Percentiles rank a stretch among this genome's conserved stretches.
Evolutionary conservation across 2,113 vertebrate species (phyloP).

Genomic region (Dipodomys merriami): DNA sequence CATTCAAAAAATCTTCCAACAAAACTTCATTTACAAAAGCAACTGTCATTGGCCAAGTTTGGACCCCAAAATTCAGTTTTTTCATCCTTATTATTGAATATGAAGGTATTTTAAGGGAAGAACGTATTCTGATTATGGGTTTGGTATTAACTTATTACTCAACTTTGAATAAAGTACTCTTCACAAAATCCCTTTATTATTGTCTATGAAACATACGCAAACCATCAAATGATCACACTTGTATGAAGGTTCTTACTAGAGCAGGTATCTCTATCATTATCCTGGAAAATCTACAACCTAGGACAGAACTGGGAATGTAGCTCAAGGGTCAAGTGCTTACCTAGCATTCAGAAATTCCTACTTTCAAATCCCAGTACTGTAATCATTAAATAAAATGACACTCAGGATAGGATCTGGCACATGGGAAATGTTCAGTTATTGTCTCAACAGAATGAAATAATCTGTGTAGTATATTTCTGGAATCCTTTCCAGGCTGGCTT

Average conservation of each 20-base stretch:
- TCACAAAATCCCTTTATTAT: background rate
- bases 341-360: background rate
- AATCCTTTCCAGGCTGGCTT: too few species aligned
- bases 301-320: background rate
- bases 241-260: background rate
- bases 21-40: conserved; percentile 2
- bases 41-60: background rate
- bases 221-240: background rate
- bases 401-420: background rate
- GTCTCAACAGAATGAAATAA: background rate
- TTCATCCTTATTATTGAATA: background rate
- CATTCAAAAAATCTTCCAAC: background rate
- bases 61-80: background rate
- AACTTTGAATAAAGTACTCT: background rate
- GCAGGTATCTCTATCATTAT: background rate
- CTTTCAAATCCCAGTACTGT: background rate
- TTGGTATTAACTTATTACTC: background rate
- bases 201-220: background rate
- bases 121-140: background rate
- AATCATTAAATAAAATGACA: background rate
- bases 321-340: background rate
- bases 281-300: background rate
- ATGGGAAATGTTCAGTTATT: background rate
- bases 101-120: background rate
- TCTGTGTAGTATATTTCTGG: background rate